phyloP scores from a whole-genome alignment of 37 sponge, comb jelly and placozoan species.

The Halisarca cf. caerulea region DNA sequence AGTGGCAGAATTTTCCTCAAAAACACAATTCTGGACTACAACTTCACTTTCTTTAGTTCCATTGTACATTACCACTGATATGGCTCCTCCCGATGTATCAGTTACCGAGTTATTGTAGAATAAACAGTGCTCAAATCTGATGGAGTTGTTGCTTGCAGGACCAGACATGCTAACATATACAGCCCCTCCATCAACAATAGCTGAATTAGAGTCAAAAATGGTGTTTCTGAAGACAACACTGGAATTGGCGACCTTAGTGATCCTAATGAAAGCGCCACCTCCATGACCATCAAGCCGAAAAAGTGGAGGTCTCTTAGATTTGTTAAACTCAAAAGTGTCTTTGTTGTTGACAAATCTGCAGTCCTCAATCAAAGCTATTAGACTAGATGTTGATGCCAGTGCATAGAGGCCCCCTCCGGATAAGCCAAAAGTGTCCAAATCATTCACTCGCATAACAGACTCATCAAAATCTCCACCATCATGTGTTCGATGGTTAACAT shows the following conservation, averaged over 20 bases:
- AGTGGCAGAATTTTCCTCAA: slow-evolving; percentile 37
- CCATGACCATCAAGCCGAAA: slow-evolving; percentile 74
- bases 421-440: neutral
- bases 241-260: slow-evolving; percentile 17
- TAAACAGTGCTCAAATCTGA: slow-evolving; percentile 26
- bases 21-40: slow-evolving; percentile 35
- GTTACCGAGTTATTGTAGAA: slow-evolving; percentile 52
- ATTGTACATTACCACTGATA: slow-evolving; percentile 52
- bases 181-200: slow-evolving; percentile 68
- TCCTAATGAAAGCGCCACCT: slow-evolving; percentile 50
- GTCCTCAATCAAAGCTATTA: neutral
- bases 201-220: slow-evolving; percentile 44
- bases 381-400: neutral
- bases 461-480: neutral
- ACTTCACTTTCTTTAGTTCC: slow-evolving; percentile 48
- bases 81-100: slow-evolving; percentile 67
- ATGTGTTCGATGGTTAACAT: neutral
- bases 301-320: slow-evolving; percentile 56
- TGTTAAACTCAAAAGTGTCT: slow-evolving; percentile 2
- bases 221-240: slow-evolving; percentile 27
- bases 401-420: neutral
- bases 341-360: neutral
- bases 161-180: slow-evolving; percentile 58
- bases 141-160: neutral
- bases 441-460: neutral